Base-by-base conservation (phyloP, 2,888 invertebrate genomes). In the Agrotis puta region DNA sequence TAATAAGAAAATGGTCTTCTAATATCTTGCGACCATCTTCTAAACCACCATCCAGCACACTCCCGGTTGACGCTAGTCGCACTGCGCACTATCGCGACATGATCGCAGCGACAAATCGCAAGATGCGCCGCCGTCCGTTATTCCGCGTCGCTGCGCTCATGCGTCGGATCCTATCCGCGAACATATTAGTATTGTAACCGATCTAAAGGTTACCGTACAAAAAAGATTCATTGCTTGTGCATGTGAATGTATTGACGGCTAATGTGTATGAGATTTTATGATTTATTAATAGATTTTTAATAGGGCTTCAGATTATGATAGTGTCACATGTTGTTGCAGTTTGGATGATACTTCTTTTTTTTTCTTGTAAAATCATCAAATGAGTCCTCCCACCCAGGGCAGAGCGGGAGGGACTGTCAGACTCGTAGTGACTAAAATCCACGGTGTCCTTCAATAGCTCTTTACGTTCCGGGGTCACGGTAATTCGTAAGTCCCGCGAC, bases 41-140 rank as follows among this genome's bases (percentile, higher is more conserved):
- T 54, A 65, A 86, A 87, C 77, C 11, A 4, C 80, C 70, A 45
- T 88, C 88, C 89, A 74, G 61, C 70, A 76, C 81, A 83, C 78
- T 76, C 63, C 79, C 79, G 83, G 83, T 84, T 88, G 89, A 87
- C 82, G 87, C 89, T 91, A 90, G 91, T 86, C 85, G 84, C 84
- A 74, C 74, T 75, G 85, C 79, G 79, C 82, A 77, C 86, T 90
- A 90, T 92, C 90, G 83, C 87, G 87, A 90, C 89, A 90, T 84
- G 90, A 92, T 92, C 89, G 88, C 88, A 85, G 87, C 89, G 92
- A 92, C 92, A 93, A 94, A 93, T 92, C 89, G 93, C 90, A 85
- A 88, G 84, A 84, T 87, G 89, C 86, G 86, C 77, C 82, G 77
- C 66, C 76, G 85, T 79, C 78, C 64, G 85, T 86, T 85, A 87